Evolutionary conservation across 2,797 vertebrate species (phyloP).

Genomic region (Saguinus oedipus): DNA sequence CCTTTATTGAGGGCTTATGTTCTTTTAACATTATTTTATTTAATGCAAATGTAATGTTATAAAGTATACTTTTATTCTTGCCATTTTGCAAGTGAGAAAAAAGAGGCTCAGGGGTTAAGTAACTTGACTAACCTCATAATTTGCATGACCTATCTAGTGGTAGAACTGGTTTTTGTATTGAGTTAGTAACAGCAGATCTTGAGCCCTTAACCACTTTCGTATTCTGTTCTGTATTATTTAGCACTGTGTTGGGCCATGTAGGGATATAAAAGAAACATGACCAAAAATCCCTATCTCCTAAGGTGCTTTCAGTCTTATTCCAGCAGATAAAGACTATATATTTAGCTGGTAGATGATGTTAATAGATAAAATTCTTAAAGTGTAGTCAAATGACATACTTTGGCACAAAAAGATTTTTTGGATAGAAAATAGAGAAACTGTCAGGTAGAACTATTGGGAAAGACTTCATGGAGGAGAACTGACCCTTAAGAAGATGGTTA

Average conservation of each 20-base stretch:
- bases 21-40: constrained; percentile 1
- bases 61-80: background rate
- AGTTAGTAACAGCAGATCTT: background rate
- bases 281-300: background rate
- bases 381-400: background rate
- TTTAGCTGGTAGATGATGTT: background rate
- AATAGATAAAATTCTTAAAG: constrained; percentile 13
- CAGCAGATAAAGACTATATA: background rate
- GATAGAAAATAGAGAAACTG: background rate
- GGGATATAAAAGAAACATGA: background rate
- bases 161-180: background rate
- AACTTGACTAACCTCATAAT: background rate
- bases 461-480: background rate
- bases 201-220: background rate
- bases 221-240: background rate
- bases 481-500: background rate
- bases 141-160: background rate
- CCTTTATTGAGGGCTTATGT: background rate
- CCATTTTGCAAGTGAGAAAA: background rate
- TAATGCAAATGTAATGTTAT: background rate
- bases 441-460: background rate
- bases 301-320: background rate
- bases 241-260: background rate
- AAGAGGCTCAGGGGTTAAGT: background rate
- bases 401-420: background rate